These are phyloP conservation scores for Ischnus inquisitorius DNA, from an alignment of 2,888 invertebrate species.

Conservation along the genomic window DNA sequence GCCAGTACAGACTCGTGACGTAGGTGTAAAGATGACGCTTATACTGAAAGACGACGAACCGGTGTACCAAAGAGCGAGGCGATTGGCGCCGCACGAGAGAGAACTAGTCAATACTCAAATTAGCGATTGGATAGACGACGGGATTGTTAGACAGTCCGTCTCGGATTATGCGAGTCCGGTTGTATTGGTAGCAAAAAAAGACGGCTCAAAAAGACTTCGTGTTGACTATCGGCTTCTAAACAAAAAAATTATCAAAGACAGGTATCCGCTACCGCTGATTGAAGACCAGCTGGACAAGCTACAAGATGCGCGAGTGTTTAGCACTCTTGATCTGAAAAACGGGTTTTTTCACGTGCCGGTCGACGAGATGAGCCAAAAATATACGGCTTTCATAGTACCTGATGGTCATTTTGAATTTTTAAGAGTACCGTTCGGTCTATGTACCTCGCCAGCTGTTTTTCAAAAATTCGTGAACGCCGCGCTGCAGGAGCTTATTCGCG, in stretches of 20 bases:
- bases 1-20: slow-evolving; percentile 43
- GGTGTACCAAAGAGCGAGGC: slow-evolving; percentile 65
- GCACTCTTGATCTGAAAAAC: slow-evolving; percentile 70
- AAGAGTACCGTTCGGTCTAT: slow-evolving; percentile 70
- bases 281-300: slow-evolving; percentile 48
- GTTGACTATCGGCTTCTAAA: slow-evolving; percentile 82
- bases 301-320: slow-evolving; percentile 54
- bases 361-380: background rate
- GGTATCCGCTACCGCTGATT: background rate
- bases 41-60: slow-evolving; percentile 64
- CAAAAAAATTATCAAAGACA: slow-evolving; percentile 73
- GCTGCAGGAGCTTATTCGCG: slow-evolving; percentile 66
- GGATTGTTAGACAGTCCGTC: slow-evolving; percentile 72
- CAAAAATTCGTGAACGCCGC: slow-evolving; percentile 67
- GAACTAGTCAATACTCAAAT: slow-evolving; percentile 73
- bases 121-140: slow-evolving; percentile 74
- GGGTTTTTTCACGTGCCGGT: slow-evolving; percentile 28
- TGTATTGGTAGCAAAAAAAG: background rate
- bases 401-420: slow-evolving; percentile 72
- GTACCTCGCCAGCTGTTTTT: slow-evolving; percentile 71
- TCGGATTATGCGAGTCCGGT: slow-evolving; percentile 76
- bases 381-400: slow-evolving; percentile 69
- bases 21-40: slow-evolving; percentile 57
- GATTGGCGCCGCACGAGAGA: no score
- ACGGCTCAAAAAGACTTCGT: slow-evolving; percentile 72